Evolutionary conservation across 2,888 invertebrate species (phyloP), one percentile per base, ranked within the genome.

Genomic region (Willowsia nigromaculata): DNA sequence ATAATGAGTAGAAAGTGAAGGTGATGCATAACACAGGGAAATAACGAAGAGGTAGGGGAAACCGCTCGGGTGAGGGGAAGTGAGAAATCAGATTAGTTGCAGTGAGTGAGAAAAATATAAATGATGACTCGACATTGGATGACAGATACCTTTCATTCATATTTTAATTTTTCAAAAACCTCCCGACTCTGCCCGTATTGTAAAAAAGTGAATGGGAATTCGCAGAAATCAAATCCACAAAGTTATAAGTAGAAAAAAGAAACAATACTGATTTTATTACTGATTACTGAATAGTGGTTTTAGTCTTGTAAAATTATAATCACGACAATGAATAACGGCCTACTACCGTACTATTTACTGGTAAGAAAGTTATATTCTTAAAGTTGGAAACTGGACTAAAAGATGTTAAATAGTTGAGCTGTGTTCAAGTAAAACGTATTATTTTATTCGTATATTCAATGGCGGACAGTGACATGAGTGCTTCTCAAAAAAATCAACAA

Each of bases 121-220:
- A 71, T 78, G 85, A 88, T 90, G 90, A 90, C 91, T 90, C 90
- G 83, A 81, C 22, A 15, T 3, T 86, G 40, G 62, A 89, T 90
- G 90, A 90, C 90, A 90, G 91, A 90, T 91, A 59, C 53, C 76
- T 22, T 62, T 47, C 47, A 33, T 43, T 43, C 40, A 2, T 25
- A 3, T 62, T n/a, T 33, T 43, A 22, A 2, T 22, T n/a, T 22
- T 11, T 25, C 43, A 22, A 43, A 40, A 18, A 40, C 25, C 43
- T 71, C 43, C 43, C 43, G 43, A 71, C 22, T 43, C 1, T 11
- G 22, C 25, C 13, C 71, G 25, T 71, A 62, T 62, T 43, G 6
- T 65, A 7, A 6, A 13, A 71, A 71, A 71, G 27, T 25, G n/a
- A 37, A 15, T 65, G 65, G 56, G 25, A 56, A 56, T 25, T 13